A percentile compares a stretch with the other conserved stretches of the same genome.
Evolutionary conservation across 1,140 invertebrate species (phyloP).

Genomic region (Dreissena rostriformis): DNA sequence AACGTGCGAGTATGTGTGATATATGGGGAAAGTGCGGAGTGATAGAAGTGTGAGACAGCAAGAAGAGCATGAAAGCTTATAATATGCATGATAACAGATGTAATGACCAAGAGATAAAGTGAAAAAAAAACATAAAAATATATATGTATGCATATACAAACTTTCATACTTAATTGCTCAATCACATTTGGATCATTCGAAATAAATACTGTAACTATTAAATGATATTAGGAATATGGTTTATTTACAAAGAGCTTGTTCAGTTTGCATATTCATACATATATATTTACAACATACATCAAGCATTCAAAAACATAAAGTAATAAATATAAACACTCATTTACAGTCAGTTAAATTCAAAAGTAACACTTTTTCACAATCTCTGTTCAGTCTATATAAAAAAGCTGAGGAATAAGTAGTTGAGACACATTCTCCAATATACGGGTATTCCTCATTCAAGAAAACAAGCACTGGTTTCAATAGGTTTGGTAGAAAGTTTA

Average conservation of each 20-base stretch:
- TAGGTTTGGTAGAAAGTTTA: too few species aligned
- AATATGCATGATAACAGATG: slow-evolving; percentile 22
- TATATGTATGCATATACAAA: slow-evolving; percentile 58
- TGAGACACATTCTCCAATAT: too few species aligned
- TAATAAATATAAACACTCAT: slow-evolving; percentile 26
- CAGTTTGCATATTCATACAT: slow-evolving; percentile 52
- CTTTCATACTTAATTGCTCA: slow-evolving; percentile 29
- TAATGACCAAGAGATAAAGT: slow-evolving; percentile 6
- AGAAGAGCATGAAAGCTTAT: slow-evolving; percentile 22
- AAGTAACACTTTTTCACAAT: too few species aligned
- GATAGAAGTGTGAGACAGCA: slow-evolving; percentile 33
- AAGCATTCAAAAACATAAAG: background rate
- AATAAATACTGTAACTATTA: background rate
- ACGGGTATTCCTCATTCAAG: too few species aligned
- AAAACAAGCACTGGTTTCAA: too few species aligned
- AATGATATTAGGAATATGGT: background rate
- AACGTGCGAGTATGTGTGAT: too few species aligned
- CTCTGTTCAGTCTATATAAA: too few species aligned
- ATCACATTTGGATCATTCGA: background rate
- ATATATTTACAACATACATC: background rate
- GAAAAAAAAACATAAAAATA: slow-evolving; percentile 11
- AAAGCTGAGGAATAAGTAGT: too few species aligned
- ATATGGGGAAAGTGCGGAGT: background rate
- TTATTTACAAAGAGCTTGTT: slow-evolving; percentile 18
- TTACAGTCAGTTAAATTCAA: background rate